phyloP scores from a whole-genome alignment of 2,113 vertebrate genomes.

The Ceratotherium simum region DNA sequence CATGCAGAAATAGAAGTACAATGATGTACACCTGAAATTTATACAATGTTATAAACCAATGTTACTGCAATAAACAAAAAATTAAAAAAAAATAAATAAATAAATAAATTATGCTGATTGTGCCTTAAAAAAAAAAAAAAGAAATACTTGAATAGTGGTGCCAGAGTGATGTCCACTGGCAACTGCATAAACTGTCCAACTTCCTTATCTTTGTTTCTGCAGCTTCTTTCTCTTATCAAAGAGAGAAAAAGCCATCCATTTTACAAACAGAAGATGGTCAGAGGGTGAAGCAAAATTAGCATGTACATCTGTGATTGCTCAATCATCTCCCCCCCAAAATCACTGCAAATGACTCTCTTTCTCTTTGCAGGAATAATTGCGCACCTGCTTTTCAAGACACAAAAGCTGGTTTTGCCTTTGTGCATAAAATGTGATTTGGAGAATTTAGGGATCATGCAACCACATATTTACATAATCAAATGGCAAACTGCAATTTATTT shows the following conservation, averaged over 20 bases:
- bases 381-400: slow-evolving; percentile 72
- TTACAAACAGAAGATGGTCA: slow-evolving; percentile 54
- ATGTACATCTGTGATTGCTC: slow-evolving; percentile 58
- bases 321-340: slow-evolving; percentile 54
- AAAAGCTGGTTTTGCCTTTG: slow-evolving; percentile 71
- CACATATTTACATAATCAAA: slow-evolving; percentile 74
- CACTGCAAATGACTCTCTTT: slow-evolving; percentile 61
- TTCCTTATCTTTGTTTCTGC: slow-evolving; percentile 67
- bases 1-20: too few species aligned
- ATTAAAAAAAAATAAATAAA: too few species aligned
- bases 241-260: slow-evolving; percentile 23
- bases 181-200: not conserved
- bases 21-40: too few species aligned
- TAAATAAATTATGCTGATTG: too few species aligned
- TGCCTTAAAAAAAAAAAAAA: too few species aligned
- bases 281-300: slow-evolving; percentile 63
- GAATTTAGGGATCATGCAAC: slow-evolving; percentile 66
- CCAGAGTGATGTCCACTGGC: not conserved
- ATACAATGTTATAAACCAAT: too few species aligned
- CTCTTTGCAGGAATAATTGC: slow-evolving; percentile 72
- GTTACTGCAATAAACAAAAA: too few species aligned
- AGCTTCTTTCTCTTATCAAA: slow-evolving; percentile 41
- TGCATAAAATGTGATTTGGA: slow-evolving; percentile 57
- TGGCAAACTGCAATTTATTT: slow-evolving; percentile 75
- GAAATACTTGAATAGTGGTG: not conserved